Base-by-base conservation (phyloP, 2,113 vertebrate genomes). In the Ceratotherium simum region DNA sequence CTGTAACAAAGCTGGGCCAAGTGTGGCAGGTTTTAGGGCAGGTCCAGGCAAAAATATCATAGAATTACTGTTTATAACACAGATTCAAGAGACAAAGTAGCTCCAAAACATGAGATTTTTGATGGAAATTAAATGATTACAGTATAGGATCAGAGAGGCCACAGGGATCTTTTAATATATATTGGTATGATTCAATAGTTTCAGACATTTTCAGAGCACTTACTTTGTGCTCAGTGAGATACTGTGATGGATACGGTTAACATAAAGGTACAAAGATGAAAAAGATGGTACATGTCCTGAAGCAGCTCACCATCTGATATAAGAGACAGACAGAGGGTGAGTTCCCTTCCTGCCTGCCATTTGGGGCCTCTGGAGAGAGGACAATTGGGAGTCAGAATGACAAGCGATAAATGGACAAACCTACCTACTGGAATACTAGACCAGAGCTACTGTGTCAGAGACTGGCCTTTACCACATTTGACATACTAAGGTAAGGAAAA, bases 31-130 rank as follows among this genome's bases (percentile, higher is more conserved):
- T 67, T 97, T 87, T 64, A 85, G n/a, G 64, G 62, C 17, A 96
- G 33, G 58, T 90, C 27, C 42, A 86, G 51, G 46, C 82, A 97
- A 94, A 78, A 69, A 51, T 25, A 87, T 56, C 58, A 67, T 42
- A 73, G 14, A 42, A 84, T n/a, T 62, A 46, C 39, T 97, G 70
- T 86, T 95, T 79, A 85, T 2, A 62, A 90, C 56, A 89, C 33
- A 91, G 29, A 92, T 72, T 64, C 67, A 82, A 95, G 76, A 97
- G 70, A 90, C 54, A 95, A 92, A 75, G 20, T 84, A n/a, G 64
- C 11, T 92, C 67, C 31, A 76, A 97, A 94, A 92, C n/a, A 81
- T 79, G 56, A 84, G 58, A 23, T 54, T 91, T 73, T 51, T 82
- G 25, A 80, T 16, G 56, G n/a, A 69, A 42, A 79, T 67, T 81